These are phyloP conservation scores for Haliclona indistincta DNA, from an alignment of 37 sponge, comb jelly and placozoan genomes.

Conservation along the genomic window DNA sequence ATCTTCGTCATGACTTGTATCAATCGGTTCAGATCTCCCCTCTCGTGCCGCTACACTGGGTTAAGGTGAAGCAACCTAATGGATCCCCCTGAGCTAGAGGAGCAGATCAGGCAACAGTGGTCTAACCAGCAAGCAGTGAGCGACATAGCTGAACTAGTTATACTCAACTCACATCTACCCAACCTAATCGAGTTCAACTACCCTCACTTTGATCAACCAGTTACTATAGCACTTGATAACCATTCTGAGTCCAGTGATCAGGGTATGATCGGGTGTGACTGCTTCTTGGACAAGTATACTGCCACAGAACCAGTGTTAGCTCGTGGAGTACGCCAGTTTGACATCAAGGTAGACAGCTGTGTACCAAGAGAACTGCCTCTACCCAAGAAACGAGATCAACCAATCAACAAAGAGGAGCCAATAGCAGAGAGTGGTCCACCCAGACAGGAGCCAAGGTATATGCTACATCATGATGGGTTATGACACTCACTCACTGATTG, in stretches of 20 bases:
- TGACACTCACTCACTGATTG: no score
- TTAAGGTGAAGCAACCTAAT: slow-evolving; percentile 10
- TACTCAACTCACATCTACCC: background rate
- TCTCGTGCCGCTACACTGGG: background rate
- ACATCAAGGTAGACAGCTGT: background rate
- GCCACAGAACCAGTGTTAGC: background rate
- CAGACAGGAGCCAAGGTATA: no score
- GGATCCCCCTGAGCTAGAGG: background rate
- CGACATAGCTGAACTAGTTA: slow-evolving; percentile 1
- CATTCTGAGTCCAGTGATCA: background rate
- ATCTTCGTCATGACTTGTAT: background rate
- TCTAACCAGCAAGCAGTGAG: background rate
- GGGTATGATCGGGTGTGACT: background rate
- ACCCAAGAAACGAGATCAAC: background rate
- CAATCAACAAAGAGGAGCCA: no score
- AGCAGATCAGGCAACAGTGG: background rate
- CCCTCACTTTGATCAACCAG: background rate
- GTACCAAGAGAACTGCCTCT: background rate
- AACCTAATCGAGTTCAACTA: background rate
- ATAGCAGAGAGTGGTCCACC: no score
- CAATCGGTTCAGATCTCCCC: background rate
- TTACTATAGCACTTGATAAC: background rate
- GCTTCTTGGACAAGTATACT: background rate
- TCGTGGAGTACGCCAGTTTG: background rate
- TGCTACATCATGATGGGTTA: no score